Evolutionary conservation across 2,888 invertebrate species (phyloP).

Genomic region (Deilephila elpenor): DNA sequence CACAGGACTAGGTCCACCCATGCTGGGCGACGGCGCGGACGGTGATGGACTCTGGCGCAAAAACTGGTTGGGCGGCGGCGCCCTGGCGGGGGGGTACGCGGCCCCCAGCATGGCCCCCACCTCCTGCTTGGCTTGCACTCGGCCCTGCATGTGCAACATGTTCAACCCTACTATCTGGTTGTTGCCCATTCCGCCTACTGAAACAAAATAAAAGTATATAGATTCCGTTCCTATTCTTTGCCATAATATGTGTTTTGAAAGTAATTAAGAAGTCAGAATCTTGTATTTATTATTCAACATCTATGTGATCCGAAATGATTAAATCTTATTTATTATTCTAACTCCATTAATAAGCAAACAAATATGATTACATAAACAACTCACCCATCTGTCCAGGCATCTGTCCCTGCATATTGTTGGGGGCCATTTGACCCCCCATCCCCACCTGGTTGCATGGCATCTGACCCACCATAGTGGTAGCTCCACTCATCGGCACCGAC

Average conservation of each 20-base stretch:
- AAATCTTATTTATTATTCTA: background rate
- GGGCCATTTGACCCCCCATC: constrained; percentile 79
- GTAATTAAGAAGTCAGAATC: too few species aligned
- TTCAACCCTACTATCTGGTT: constrained; percentile 73
- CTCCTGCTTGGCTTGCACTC: constrained; percentile 64
- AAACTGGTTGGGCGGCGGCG: constrained; percentile 90
- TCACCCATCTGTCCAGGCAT: constrained; percentile 80
- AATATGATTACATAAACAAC: constrained; percentile 36
- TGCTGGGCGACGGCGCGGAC: constrained; percentile 88
- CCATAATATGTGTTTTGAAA: too few species aligned
- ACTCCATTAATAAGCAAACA: too few species aligned
- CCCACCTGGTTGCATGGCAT: constrained; percentile 80
- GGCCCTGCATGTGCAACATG: constrained; percentile 77
- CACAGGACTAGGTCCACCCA: constrained; percentile 83
- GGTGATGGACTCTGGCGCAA: constrained; percentile 92
- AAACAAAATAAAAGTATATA: constrained; percentile 7
- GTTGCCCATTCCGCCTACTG: constrained; percentile 71
- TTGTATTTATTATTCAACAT: too few species aligned
- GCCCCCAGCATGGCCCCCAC: constrained; percentile 72
- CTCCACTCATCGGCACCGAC: constrained; percentile 72
- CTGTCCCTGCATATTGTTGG: constrained; percentile 65
- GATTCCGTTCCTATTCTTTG: too few species aligned
- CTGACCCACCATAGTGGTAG: constrained; percentile 69
- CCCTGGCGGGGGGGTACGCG: constrained; percentile 81
- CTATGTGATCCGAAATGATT: background rate